These are phyloP conservation scores for Chrysotoxum bicinctum DNA, from an alignment of 2,888 invertebrate species.

Conservation along the genomic window DNA sequence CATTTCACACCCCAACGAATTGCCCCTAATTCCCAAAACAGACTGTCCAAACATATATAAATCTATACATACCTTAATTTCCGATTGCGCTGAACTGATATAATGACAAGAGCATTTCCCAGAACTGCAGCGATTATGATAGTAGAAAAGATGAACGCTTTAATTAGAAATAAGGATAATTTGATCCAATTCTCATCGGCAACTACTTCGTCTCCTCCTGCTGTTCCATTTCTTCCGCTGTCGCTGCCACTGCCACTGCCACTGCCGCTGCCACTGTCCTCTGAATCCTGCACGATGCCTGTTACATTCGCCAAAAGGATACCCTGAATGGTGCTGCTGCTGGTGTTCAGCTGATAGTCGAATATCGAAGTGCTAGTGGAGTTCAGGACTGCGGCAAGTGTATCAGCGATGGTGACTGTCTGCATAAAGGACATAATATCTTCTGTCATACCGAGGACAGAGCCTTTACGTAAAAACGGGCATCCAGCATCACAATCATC, in stretches of 20 bases:
- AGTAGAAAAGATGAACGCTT: slow-evolving; percentile 90
- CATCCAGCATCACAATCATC: slow-evolving; percentile 66
- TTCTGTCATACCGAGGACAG: slow-evolving; percentile 72
- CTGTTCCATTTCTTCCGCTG: slow-evolving; percentile 6
- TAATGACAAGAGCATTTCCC: slow-evolving; percentile 93
- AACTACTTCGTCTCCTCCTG: slow-evolving; percentile 7
- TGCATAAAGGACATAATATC: slow-evolving; percentile 74
- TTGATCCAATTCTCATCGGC: slow-evolving; percentile 82
- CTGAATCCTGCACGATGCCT: slow-evolving; percentile 60
- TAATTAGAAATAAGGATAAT: slow-evolving; percentile 85
- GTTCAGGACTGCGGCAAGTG: slow-evolving; percentile 63
- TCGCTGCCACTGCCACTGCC: slow-evolving; percentile 37
- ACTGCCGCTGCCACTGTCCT: slow-evolving; percentile 50
- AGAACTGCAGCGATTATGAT: slow-evolving; percentile 95
- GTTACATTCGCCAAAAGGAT: slow-evolving; percentile 56
- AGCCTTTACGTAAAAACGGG: slow-evolving; percentile 44
- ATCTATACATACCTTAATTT: slow-evolving; percentile 79
- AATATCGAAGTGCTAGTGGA: slow-evolving; percentile 42
- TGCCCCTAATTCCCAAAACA: neutral
- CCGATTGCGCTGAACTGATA: slow-evolving; percentile 81
- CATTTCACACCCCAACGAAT: neutral
- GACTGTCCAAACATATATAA: neutral
- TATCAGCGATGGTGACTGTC: slow-evolving; percentile 70
- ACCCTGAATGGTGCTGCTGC: slow-evolving; percentile 63
- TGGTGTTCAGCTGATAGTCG: slow-evolving; percentile 51